Conservation (phyloP, 2,888 invertebrate genomes). For the Noctua janthe region DNA sequence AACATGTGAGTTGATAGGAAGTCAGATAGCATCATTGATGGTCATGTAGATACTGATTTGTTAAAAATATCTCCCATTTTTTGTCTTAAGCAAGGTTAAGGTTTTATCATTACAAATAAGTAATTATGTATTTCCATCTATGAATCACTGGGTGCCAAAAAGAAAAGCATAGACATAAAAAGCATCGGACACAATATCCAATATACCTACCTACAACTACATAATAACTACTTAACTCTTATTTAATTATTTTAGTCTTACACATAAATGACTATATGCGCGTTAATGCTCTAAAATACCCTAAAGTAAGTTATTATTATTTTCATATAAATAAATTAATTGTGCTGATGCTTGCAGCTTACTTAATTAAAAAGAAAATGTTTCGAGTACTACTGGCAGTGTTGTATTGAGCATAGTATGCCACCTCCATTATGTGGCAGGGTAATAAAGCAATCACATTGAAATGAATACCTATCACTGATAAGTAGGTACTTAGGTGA, state of each 20-base stretch:
- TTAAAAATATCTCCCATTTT: conserved; percentile 4
- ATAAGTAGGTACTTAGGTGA: not conserved
- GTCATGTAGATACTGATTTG: conserved; percentile 4
- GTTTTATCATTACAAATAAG: not conserved
- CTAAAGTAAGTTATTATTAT: conserved; percentile 5
- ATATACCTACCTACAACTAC: not conserved
- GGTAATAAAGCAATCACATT: not conserved
- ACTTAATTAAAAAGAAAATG: conserved; percentile 17
- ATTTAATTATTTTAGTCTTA: conserved; percentile 29
- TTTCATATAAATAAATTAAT: conserved; percentile 45
- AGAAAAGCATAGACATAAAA: not conserved
- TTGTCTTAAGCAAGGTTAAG: conserved; percentile 4
- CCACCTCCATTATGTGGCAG: conserved; percentile 10
- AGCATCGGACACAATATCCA: conserved; percentile 4
- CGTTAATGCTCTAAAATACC: conserved; percentile 34
- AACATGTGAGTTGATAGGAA: conserved; percentile 22
- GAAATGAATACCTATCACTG: conserved; percentile 1
- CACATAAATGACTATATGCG: conserved; percentile 46
- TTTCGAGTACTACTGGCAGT: conserved; percentile 45
- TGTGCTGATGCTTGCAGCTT: conserved; percentile 12
- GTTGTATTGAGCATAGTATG: conserved; percentile 14
- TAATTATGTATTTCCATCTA: not conserved
- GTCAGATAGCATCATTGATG: conserved; percentile 14
- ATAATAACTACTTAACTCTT: not conserved
- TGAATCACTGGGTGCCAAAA: not conserved